Evolutionary conservation across 2,888 invertebrate genomes (phyloP), one percentile per base, ranked within the genome.

Genomic region (Noctua pronuba): DNA sequence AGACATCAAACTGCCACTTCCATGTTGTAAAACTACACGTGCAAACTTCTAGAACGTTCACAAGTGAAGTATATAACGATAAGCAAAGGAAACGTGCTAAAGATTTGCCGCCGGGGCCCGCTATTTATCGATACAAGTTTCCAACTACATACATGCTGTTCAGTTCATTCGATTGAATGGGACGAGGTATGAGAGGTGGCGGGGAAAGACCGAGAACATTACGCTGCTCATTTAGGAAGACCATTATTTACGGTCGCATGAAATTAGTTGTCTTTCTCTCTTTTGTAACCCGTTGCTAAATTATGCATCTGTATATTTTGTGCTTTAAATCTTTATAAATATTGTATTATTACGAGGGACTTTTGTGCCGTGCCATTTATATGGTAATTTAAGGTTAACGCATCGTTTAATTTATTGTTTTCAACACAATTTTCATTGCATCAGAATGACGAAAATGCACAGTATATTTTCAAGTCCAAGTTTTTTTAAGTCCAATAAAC

Each of bases 81-180:
- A 85, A 80, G 75, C 81, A 72, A 78, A 76, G 73, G 67, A 60
- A 72, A 77, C 76, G 70, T 77, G 73, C 69, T 72, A 80, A 80
- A 86, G 81, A 79, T 84, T 82, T 79, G 77, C 79, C 77, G 74
- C 67, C 58, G 52, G 79, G 80, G 78, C 70, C 70, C 82, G 83
- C 79, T 90, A 90, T 91, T 91, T 93, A 91, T 90, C 88, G 90
- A 88, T 85, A 84, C 82, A 92, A 92, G 88, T 93, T 93, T 89
- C 83, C 84, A 86, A 88, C 87, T 89, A 83, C 85, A 88, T 89
- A 83, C 85, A 88, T 89, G 82, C 89, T 91, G 91, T 88, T 86
- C 88, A 88, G 83, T 89, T 87, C 86, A 88, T 87, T 85, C 71
- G 79, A 77, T 79, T 65, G 75, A 28, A 73, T 38, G 69, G 77